These are phyloP conservation scores for Zaprionus vittiger DNA, from an alignment of 1,140 invertebrate species.

Conservation along the genomic window DNA sequence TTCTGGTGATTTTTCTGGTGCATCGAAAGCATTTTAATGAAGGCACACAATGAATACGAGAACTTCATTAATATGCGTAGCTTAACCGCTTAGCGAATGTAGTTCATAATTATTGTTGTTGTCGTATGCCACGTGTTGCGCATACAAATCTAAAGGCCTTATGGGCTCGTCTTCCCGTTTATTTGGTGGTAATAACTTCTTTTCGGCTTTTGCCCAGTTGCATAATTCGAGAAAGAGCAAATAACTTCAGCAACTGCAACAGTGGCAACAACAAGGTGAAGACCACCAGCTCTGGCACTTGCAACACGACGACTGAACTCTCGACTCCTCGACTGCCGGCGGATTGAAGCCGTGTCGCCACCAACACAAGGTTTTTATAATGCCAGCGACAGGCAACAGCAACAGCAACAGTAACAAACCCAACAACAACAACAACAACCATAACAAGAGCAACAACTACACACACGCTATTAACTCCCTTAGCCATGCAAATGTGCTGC, in stretches of 20 bases:
- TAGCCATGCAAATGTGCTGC: conserved; percentile 77
- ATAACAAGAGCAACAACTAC: conserved; percentile 51
- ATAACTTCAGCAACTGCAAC: conserved; percentile 12
- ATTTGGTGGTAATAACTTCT: conserved; percentile 2
- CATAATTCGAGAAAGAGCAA: conserved; percentile 27
- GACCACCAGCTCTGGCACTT: conserved; percentile 47
- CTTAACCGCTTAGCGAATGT: conserved; percentile 30
- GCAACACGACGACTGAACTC: conserved; percentile 63
- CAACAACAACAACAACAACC: conserved; percentile 28
- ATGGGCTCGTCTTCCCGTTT: neutral
- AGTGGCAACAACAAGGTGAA: conserved; percentile 36
- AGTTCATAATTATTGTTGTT: conserved; percentile 41
- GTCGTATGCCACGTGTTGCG: conserved; percentile 62
- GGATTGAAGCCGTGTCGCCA: conserved; percentile 69
- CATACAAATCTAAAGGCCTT: conserved; percentile 29
- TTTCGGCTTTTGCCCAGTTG: conserved; percentile 11
- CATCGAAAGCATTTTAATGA: conserved; percentile 52
- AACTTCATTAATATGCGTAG: conserved; percentile 38
- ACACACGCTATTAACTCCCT: conserved; percentile 68
- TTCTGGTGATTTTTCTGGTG: conserved; percentile 49
- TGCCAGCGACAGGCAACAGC: conserved; percentile 52
- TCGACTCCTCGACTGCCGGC: conserved; percentile 70
- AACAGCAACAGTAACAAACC: neutral
- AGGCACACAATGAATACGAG: conserved; percentile 3
- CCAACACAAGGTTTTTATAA: conserved; percentile 74